Evolutionary conservation across 2,797 vertebrate genomes (phyloP).

Genomic region (Pseudochaenichthys georgianus): DNA sequence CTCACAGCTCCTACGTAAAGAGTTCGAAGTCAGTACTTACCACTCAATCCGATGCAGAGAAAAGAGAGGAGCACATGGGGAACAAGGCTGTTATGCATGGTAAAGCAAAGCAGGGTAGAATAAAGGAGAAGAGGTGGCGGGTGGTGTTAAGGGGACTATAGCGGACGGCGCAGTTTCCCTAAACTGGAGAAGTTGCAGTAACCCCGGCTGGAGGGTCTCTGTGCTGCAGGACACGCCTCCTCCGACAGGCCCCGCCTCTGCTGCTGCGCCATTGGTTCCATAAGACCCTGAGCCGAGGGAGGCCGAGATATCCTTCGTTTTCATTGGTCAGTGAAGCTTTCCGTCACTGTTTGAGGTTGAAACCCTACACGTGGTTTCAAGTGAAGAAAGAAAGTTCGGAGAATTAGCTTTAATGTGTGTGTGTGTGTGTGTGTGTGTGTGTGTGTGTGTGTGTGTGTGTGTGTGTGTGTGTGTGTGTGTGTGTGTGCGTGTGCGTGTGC

Average conservation of each 20-base stretch:
- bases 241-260: conserved; percentile 25
- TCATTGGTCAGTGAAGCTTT: conserved; percentile 58
- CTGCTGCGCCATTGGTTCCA: conserved; percentile 53
- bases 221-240: conserved; percentile 81
- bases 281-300: neutral
- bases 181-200: conserved; percentile 85
- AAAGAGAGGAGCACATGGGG: conserved; percentile 77
- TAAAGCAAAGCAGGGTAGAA: conserved; percentile 57
- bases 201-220: conserved; percentile 84
- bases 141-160: conserved; percentile 3
- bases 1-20: conserved; percentile 14
- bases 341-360: conserved; percentile 67
- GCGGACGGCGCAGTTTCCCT: conserved; percentile 73
- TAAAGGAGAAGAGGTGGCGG: neutral
- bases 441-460: too few species aligned
- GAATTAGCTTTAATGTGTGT: neutral
- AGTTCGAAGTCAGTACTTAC: conserved; percentile 77
- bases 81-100: conserved; percentile 84
- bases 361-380: conserved; percentile 88
- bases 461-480: too few species aligned
- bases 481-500: too few species aligned
- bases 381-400: conserved; percentile 5
- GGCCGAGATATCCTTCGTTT: neutral
- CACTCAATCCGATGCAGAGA: conserved; percentile 81
- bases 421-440: neutral